These are phyloP conservation scores for Elgaria multicarinata DNA, from an alignment of 2,113 vertebrate species.

Conservation along the genomic window DNA sequence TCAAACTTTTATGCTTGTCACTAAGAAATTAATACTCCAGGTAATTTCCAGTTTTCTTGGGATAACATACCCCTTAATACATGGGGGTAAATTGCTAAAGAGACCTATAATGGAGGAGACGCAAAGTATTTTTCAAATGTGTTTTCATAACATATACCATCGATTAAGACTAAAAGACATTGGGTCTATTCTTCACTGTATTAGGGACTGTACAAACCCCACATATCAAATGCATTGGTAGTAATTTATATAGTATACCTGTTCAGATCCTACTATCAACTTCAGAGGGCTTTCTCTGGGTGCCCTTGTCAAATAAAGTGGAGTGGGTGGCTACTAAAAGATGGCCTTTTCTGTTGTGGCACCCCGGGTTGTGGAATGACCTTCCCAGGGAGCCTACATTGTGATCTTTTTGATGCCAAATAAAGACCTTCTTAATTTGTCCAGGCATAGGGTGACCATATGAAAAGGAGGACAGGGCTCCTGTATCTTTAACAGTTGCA, in stretches of 20 bases:
- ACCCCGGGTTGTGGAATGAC: too few species aligned
- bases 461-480: too few species aligned
- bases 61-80: not conserved
- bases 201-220: not conserved
- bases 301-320: too few species aligned
- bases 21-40: not conserved
- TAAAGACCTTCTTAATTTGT: too few species aligned
- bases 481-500: too few species aligned
- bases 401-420: too few species aligned
- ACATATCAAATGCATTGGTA: not conserved
- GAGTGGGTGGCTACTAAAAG: too few species aligned
- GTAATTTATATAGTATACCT: not conserved
- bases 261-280: too few species aligned
- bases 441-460: too few species aligned
- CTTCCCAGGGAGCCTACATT: too few species aligned
- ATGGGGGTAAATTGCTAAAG: not conserved
- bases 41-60: not conserved
- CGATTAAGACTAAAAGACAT: not conserved
- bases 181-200: not conserved
- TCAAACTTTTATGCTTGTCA: slow-evolving; percentile 21
- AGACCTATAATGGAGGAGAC: not conserved
- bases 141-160: not conserved
- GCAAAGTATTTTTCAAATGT: not conserved
- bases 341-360: too few species aligned
- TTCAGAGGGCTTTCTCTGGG: too few species aligned